Base-by-base conservation (phyloP, 2,797 vertebrate genomes). In the Bradypodion ventrale region DNA sequence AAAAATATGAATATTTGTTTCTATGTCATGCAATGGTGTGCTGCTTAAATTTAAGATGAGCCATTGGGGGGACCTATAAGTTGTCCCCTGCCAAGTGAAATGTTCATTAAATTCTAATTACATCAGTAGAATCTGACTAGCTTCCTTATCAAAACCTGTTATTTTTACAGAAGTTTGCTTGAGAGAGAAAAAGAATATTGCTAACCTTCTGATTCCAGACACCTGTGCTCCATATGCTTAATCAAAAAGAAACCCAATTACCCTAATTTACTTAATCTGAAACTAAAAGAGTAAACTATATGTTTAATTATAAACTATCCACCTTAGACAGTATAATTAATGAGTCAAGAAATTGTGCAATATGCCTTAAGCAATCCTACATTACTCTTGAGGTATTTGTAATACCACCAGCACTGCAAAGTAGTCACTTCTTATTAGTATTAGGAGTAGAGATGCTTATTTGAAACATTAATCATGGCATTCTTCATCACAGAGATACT, bases 251-350 rank as follows among this genome's bases (percentile, higher is more conserved):
- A 94, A 94, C 87, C 93, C 77, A 93, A 96, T 95, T 94, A 93
- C 93, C 90, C 94, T 92, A 82, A 95, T 95, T 94, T 92, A 91
- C 93, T 93, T 87, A 86, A 56, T 92, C 92, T 91, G 84, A 89
- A 92, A 96, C 89, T 84, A 87, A 92, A 89, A 90, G 87, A 93
- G 92, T 85, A 94, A 96, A 95, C 94, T 92, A 21, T 90, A 90
- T 95, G 93, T 94, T 96, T 96, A 96, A 96, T 96, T 96, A 95
- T 81, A 92, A 94, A 95, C 94, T 95, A 95, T 94, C 94, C 93
- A 94, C 94, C 94, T 87, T 63, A 92, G 94, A 95, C 94, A 95
- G 93, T 93, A 89, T 95, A 96, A 96, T 96, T 96, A 96, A 96
- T 95, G 95, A 96, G 93, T 94, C 93, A 82, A 93, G 87, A 93